These are phyloP conservation scores for Aulostomus chinensis DNA, from an alignment of 2,797 vertebrate species.

Conservation along the genomic window DNA sequence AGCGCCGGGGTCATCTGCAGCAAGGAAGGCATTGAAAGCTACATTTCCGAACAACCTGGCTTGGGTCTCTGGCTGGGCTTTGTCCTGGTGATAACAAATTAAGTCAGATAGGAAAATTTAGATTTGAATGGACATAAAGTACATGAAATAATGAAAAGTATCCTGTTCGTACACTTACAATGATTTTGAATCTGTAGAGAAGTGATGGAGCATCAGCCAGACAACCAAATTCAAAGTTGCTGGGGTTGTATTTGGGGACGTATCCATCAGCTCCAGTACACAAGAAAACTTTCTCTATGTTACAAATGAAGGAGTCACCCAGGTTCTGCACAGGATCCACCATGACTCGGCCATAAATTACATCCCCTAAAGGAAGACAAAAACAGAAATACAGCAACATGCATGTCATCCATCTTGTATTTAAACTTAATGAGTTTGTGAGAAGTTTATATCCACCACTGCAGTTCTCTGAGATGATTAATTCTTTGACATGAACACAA, in stretches of 20 bases:
- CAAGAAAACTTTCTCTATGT: slow-evolving; percentile 95
- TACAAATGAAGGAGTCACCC: slow-evolving; percentile 93
- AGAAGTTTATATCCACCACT: too few species aligned
- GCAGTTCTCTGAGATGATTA: too few species aligned
- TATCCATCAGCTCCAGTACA: slow-evolving; percentile 96
- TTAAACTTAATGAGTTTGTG: slow-evolving; percentile 2
- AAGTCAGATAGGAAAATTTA: not conserved
- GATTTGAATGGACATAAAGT: not conserved
- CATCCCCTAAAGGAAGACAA: slow-evolving; percentile 79
- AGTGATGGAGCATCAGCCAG: slow-evolving; percentile 92
- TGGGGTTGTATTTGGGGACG: slow-evolving; percentile 93
- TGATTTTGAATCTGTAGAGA: slow-evolving; percentile 93
- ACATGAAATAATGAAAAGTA: accelerated
- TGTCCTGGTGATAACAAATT: slow-evolving; percentile 81
- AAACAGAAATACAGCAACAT: too few species aligned
- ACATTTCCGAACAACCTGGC: slow-evolving; percentile 85
- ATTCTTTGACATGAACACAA: too few species aligned
- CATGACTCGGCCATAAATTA: slow-evolving; percentile 92
- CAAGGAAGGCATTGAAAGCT: slow-evolving; percentile 87
- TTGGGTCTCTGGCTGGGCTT: slow-evolving; percentile 95
- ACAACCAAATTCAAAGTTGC: slow-evolving; percentile 91
- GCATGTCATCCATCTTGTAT: not conserved
- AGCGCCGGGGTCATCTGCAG: slow-evolving; percentile 88
- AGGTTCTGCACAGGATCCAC: slow-evolving; percentile 97
- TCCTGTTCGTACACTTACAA: slow-evolving; percentile 79